Percentiles rank a stretch among this genome's conserved stretches.
These are phyloP conservation scores for Azorinus chamasolen DNA, from an alignment of 2,888 invertebrate genomes.

Conservation along the genomic window DNA sequence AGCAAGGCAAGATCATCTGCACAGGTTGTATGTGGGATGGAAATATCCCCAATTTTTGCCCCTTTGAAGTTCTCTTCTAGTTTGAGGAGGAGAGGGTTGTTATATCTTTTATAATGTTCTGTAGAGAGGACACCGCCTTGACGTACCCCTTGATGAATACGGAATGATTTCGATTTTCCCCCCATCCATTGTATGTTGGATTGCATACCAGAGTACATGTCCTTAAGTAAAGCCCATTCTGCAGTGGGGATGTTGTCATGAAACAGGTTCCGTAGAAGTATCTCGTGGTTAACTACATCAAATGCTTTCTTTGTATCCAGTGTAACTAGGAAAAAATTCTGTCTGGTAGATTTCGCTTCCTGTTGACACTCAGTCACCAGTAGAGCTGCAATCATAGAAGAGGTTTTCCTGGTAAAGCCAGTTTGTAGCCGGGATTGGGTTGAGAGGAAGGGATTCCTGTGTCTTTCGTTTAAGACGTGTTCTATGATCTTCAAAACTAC, in stretches of 20 bases:
- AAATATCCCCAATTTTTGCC: neutral
- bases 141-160: neutral
- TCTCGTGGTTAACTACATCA: constrained; percentile 1
- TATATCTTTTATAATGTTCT: neutral
- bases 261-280: neutral
- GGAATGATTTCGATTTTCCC: neutral
- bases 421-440: neutral
- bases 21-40: neutral
- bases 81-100: neutral
- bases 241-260: neutral
- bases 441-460: neutral
- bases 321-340: neutral
- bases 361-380: neutral
- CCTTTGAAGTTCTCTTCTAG: neutral
- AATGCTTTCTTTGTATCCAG: neutral
- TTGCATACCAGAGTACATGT: neutral
- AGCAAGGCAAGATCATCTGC: neutral
- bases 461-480: neutral
- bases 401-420: constrained; percentile 3
- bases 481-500: neutral
- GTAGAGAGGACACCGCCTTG: neutral
- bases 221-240: neutral
- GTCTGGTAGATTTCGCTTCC: neutral
- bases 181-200: neutral
- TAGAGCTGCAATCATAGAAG: neutral